Base-by-base conservation (phyloP, 2,888 invertebrate genomes). In the Allophyes oxyacanthae region DNA sequence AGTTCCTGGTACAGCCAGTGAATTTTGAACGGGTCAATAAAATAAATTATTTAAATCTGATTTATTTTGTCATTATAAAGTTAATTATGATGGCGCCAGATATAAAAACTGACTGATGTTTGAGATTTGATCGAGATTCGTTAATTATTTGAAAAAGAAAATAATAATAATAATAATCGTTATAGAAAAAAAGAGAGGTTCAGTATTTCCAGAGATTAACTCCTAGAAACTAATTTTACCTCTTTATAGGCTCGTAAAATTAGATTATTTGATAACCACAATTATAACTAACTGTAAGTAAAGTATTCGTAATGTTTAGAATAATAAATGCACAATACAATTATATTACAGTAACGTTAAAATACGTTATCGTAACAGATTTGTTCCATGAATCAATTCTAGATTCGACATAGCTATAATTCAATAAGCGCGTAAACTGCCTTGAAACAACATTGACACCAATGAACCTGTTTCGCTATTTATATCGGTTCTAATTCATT, bases 391-490 rank as follows among this genome's bases (percentile, higher is more conserved):
- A 20, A 20, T 20, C 20, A 4, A 20, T 20, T 15, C 6, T 36
- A 6, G 6, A 49, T 55, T 43, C 9, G 9, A 25, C 34, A 49
- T 11, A 25, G 13, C 5, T 34, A n/a, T n/a, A n/a, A n/a, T n/a
- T 49, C 13, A 44, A 48, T 30, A 28, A 8, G 8, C 45, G 10
- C 32, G n/a, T 38, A 28, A 14, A 10, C 33, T 46, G 28, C 56
- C 50, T 64, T 72, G 58, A 44, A 45, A 38, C 33, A 64, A 52
- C 60, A 66, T 75, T 72, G 75, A 71, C 59, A 71, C 37, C 49
- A 51, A 64, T 61, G 33, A 53, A 59, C 56, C 36, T 25, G 59
- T 36, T 73, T 34, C 28, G 25, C 34, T 52, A 49, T 37, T 42
- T 43, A 55, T 26, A 41, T 46, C 28, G 20, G 44, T 42, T 56